phyloP scores from a whole-genome alignment of 1,140 invertebrate genomes.

The Anastatus disparis region DNA sequence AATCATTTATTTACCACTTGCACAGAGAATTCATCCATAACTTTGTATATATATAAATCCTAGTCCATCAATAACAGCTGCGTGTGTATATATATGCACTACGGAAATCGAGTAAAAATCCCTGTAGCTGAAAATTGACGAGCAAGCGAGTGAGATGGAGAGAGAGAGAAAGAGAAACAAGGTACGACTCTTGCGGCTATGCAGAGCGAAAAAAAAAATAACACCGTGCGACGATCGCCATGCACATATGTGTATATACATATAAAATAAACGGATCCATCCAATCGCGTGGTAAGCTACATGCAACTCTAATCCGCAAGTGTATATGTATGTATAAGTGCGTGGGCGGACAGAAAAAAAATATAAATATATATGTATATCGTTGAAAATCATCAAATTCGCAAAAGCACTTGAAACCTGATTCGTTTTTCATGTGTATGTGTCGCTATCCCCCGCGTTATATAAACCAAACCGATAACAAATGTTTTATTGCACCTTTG shows the following conservation, averaged over 20 bases:
- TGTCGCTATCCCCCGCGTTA: too few species aligned
- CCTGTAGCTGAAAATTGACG: slow-evolving; percentile 24
- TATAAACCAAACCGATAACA: background rate
- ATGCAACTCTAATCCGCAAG: slow-evolving; percentile 4
- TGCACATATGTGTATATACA: too few species aligned
- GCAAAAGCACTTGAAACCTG: slow-evolving; percentile 33
- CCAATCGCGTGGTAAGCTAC: background rate
- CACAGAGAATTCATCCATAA: background rate
- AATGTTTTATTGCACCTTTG: slow-evolving; percentile 19
- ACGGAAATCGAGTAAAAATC: slow-evolving; percentile 20
- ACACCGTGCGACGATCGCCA: background rate
- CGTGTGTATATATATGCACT: too few species aligned
- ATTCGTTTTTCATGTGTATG: slow-evolving; percentile 9
- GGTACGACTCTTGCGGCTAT: too few species aligned
- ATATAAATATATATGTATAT: too few species aligned
- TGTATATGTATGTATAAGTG: background rate
- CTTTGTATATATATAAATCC: background rate
- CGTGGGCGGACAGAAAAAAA: background rate
- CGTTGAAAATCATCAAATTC: slow-evolving; percentile 29
- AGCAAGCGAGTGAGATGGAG: background rate
- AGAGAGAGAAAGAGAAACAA: background rate
- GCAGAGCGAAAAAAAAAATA: background rate
- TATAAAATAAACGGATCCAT: slow-evolving; percentile 23
- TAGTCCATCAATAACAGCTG: too few species aligned
- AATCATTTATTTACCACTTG: slow-evolving; percentile 1